phyloP scores from a whole-genome alignment of 1,140 invertebrate species.

The Zaprionus capensis region DNA sequence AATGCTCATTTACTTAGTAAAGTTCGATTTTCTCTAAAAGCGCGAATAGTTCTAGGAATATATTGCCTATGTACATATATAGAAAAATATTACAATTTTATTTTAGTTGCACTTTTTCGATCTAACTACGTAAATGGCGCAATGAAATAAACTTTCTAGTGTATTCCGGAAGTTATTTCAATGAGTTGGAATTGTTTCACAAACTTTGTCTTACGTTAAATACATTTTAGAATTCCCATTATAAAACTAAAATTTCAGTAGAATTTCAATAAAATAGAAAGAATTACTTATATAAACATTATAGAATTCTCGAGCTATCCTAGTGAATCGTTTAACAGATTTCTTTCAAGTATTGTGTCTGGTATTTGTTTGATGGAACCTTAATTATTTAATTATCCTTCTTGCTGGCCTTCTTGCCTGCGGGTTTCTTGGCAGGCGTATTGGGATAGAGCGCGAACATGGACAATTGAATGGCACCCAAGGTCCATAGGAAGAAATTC shows the following conservation, averaged over 20 bases:
- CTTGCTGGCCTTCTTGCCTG: constrained; percentile 58
- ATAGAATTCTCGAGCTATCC: neutral
- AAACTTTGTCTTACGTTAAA: neutral
- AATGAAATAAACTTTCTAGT: constrained; percentile 3
- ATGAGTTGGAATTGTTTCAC: neutral
- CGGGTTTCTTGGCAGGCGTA: constrained; percentile 83
- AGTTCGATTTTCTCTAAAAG: constrained; percentile 19
- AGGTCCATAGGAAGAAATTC: constrained; percentile 87
- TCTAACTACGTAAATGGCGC: constrained; percentile 22
- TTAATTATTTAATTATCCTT: constrained; percentile 59
- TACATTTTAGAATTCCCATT: neutral
- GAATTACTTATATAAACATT: neutral
- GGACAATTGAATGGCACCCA: constrained; percentile 87
- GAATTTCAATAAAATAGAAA: neutral
- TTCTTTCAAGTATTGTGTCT: neutral
- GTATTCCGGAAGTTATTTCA: neutral
- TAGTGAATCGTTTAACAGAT: neutral
- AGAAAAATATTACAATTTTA: constrained; percentile 21
- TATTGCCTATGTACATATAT: constrained; percentile 14
- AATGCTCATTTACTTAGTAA: constrained; percentile 9
- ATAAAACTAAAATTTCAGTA: neutral
- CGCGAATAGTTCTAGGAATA: constrained; percentile 26
- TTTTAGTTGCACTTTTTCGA: constrained; percentile 4
- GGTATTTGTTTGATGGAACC: constrained; percentile 35
- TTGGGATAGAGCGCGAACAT: constrained; percentile 88